A percentile compares a stretch with the other conserved stretches of the same genome.
These are phyloP conservation scores for Hyposoter dolosus DNA, from an alignment of 2,888 invertebrate species.

Conservation along the genomic window DNA sequence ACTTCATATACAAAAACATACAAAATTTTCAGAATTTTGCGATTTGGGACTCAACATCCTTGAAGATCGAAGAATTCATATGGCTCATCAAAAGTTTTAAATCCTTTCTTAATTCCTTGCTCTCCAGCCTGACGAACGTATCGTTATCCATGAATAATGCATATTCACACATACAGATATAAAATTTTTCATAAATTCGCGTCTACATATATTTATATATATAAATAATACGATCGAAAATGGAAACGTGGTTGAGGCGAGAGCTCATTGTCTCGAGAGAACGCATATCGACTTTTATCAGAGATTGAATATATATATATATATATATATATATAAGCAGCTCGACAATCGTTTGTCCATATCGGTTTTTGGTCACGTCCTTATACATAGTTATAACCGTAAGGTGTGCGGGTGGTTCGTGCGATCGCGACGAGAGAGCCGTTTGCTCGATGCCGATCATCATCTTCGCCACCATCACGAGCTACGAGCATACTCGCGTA, in stretches of 20 bases:
- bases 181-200: neutral
- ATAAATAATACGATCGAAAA: constrained; percentile 50
- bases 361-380: constrained; percentile 71
- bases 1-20: too few relatives aligned
- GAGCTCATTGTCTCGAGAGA: constrained; percentile 70
- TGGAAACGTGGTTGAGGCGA: constrained; percentile 58
- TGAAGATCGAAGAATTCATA: constrained; percentile 7
- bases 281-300: constrained; percentile 74
- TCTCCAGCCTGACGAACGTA: constrained; percentile 21
- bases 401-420: constrained; percentile 62
- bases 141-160: neutral
- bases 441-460: constrained; percentile 66
- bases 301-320: constrained; percentile 61
- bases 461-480: constrained; percentile 63
- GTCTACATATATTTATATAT: constrained; percentile 16
- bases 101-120: constrained; percentile 14
- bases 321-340: constrained; percentile 30
- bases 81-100: constrained; percentile 20
- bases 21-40: too few relatives aligned
- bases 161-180: neutral
- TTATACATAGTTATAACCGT: constrained; percentile 56
- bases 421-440: constrained; percentile 10
- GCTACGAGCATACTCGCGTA: neutral
- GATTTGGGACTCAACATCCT: too few relatives aligned
- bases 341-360: constrained; percentile 70